Percentiles rank a stretch among this genome's conserved stretches.
phyloP scores from a whole-genome alignment of 1,140 invertebrate species.

The Trichoplusia ni region DNA sequence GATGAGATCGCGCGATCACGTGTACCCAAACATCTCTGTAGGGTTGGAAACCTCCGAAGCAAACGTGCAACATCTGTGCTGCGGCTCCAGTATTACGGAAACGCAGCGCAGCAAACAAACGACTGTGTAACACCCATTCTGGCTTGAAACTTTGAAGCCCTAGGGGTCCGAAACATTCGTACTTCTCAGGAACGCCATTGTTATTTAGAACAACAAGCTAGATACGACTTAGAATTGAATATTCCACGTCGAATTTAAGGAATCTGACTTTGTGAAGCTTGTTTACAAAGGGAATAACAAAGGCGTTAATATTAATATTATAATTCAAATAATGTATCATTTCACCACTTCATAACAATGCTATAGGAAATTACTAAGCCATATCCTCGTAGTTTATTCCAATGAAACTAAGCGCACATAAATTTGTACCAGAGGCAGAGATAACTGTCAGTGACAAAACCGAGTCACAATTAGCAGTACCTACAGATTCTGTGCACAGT shows the following conservation, averaged over 20 bases:
- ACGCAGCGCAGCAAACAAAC: conserved; percentile 19
- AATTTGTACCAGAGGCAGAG: too few relatives aligned
- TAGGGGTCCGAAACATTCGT: conserved; percentile 8
- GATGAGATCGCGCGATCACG: conserved; percentile 21
- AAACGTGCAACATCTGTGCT: conserved; percentile 22
- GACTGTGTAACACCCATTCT: conserved; percentile 19
- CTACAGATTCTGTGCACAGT: too few relatives aligned
- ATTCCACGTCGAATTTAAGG: conserved; percentile 3
- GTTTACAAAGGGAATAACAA: too few relatives aligned
- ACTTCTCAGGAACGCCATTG: not conserved
- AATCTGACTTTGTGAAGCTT: not conserved
- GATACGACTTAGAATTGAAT: not conserved
- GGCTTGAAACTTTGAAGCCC: conserved; percentile 2
- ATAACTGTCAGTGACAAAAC: too few relatives aligned
- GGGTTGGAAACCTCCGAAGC: conserved; percentile 1
- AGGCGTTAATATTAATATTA: too few relatives aligned
- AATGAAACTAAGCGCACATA: too few relatives aligned
- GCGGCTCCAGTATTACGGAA: not conserved
- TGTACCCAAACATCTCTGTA: conserved; percentile 21
- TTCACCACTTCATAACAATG: too few relatives aligned
- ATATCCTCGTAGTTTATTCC: too few relatives aligned
- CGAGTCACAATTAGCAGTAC: too few relatives aligned
- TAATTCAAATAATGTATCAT: too few relatives aligned
- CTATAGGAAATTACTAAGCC: too few relatives aligned
- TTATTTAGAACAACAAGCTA: conserved; percentile 19